These are phyloP conservation scores for Parnassius smintheus DNA, from an alignment of 2,888 invertebrate species.

Conservation along the genomic window DNA sequence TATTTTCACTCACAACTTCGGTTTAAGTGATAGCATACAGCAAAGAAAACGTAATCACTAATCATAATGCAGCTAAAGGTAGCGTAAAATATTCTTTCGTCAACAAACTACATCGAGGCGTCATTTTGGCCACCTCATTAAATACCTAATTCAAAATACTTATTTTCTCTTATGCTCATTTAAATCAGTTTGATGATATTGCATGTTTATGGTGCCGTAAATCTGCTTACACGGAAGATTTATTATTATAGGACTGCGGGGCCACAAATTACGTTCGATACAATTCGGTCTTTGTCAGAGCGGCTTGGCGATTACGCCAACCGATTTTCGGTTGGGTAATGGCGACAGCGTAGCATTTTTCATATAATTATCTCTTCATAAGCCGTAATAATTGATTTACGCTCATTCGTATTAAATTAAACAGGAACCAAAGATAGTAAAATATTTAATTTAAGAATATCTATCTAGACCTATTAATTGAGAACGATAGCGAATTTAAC, in stretches of 20 bases:
- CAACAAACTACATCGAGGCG: conserved; percentile 19
- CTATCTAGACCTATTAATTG: too few species aligned
- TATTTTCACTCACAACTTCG: too few species aligned
- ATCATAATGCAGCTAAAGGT: neutral
- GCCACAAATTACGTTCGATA: conserved; percentile 58
- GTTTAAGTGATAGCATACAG: too few species aligned
- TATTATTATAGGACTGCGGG: conserved; percentile 60
- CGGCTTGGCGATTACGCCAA: conserved; percentile 12
- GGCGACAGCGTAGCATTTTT: conserved; percentile 6
- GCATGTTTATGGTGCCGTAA: conserved; percentile 71
- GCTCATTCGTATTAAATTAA: neutral
- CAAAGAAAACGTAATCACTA: too few species aligned
- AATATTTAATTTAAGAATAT: too few species aligned
- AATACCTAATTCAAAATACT: conserved; percentile 36
- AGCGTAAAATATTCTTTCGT: neutral
- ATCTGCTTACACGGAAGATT: conserved; percentile 64
- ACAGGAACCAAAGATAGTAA: too few species aligned
- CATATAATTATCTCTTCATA: conserved; percentile 7
- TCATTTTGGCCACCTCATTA: conserved; percentile 37
- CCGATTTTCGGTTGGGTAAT: conserved; percentile 6
- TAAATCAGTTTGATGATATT: conserved; percentile 64
- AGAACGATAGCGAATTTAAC: too few species aligned
- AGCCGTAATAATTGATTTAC: neutral
- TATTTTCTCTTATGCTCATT: conserved; percentile 39
- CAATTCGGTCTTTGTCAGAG: conserved; percentile 49